These are phyloP conservation scores for Microdon myrmicae DNA, from an alignment of 2,888 invertebrate species.

Conservation along the genomic window DNA sequence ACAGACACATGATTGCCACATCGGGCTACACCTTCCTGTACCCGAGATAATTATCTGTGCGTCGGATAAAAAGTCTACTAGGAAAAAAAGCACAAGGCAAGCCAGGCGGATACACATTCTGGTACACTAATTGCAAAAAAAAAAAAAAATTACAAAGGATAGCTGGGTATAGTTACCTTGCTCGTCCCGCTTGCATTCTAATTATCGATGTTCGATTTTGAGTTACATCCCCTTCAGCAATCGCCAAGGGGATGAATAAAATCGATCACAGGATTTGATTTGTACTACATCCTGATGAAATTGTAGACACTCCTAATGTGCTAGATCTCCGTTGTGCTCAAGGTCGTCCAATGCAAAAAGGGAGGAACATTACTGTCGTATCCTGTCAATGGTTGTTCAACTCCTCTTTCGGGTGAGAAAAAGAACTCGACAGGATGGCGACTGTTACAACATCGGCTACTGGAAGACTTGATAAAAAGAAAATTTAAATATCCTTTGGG, in stretches of 20 bases:
- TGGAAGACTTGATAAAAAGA: constrained; percentile 14
- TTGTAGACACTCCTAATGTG: too few relatives aligned
- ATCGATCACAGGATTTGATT: too few relatives aligned
- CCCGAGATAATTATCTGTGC: constrained; percentile 45
- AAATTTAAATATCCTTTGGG: constrained; percentile 47
- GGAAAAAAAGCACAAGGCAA: constrained; percentile 27
- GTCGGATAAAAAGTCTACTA: constrained; percentile 23
- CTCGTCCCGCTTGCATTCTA: constrained; percentile 17
- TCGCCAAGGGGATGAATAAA: too few relatives aligned
- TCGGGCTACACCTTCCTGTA: not conserved
- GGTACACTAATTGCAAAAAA: constrained; percentile 37
- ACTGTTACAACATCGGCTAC: too few relatives aligned
- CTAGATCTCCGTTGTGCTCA: too few relatives aligned
- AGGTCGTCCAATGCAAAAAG: too few relatives aligned
- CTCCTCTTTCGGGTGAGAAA: too few relatives aligned
- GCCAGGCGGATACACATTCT: constrained; percentile 16
- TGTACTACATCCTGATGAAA: too few relatives aligned
- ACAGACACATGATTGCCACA: not conserved
- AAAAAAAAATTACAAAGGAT: too few relatives aligned
- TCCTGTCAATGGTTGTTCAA: too few relatives aligned
- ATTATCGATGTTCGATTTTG: constrained; percentile 30
- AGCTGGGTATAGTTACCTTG: not conserved
- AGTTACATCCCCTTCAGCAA: constrained; percentile 28
- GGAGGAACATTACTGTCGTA: too few relatives aligned
- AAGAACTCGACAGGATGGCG: too few relatives aligned